A percentile compares a stretch with the other conserved stretches of the same genome.
These are phyloP conservation scores for Tolmerus cingulatus DNA, from an alignment of 2,888 invertebrate genomes.

Conservation along the genomic window DNA sequence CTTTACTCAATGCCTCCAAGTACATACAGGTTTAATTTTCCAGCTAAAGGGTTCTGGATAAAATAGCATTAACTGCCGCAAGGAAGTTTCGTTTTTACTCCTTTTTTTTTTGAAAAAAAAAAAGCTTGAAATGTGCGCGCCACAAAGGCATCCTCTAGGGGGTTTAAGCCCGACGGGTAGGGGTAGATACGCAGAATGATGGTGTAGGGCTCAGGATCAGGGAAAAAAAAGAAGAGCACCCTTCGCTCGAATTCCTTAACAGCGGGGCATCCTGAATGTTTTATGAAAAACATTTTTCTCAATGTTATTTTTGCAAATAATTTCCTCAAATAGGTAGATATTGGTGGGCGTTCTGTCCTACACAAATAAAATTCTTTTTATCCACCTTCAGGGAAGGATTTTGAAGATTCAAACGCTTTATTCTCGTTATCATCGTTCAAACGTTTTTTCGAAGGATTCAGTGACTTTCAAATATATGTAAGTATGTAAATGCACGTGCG, in stretches of 20 bases:
- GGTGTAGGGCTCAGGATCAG: neutral
- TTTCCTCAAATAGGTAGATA: neutral
- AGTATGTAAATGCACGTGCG: neutral
- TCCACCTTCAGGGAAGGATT: neutral
- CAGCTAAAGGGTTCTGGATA: conserved; percentile 11
- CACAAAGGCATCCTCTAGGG: neutral
- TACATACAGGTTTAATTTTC: conserved; percentile 14
- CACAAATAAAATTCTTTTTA: neutral
- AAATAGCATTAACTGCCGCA: conserved; percentile 17
- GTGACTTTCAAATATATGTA: neutral
- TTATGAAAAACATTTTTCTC: neutral
- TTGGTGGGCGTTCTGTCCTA: neutral
- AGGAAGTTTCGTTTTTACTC: neutral
- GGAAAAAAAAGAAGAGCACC: neutral
- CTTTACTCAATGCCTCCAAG: conserved; percentile 14
- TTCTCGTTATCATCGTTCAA: neutral
- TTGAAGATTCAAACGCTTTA: neutral
- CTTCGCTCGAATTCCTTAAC: neutral
- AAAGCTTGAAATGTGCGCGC: neutral
- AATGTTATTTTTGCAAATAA: neutral
- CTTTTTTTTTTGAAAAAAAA: neutral
- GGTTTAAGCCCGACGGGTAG: neutral
- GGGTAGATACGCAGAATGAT: neutral
- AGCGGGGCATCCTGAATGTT: neutral
- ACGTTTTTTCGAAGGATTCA: neutral